Evolutionary conservation across 2,113 vertebrate species (phyloP).

Genomic region (Sminthopsis crassicaudata): DNA sequence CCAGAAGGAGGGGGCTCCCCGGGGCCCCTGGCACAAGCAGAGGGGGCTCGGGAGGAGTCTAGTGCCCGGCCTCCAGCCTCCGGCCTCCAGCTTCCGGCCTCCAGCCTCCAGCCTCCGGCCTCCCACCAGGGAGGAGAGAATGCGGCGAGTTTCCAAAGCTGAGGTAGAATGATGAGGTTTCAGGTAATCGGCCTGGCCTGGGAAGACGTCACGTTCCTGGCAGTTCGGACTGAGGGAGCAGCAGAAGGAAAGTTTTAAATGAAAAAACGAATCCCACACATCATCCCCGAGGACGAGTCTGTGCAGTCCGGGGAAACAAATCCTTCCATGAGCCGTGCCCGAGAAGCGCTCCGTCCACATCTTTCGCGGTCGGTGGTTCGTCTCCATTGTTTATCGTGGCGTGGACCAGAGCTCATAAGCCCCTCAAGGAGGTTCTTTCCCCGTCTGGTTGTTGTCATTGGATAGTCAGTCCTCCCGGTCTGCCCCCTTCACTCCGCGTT

Average conservation of each 20-base stretch:
- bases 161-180: neutral
- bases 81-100: too few species aligned
- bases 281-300: neutral
- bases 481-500: too few species aligned
- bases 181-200: neutral
- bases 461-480: too few species aligned
- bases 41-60: too few species aligned
- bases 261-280: neutral
- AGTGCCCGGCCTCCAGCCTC: neutral
- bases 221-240: neutral
- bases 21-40: too few species aligned
- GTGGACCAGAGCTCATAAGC: neutral
- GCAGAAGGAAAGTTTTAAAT: neutral
- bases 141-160: too few species aligned
- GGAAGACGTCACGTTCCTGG: neutral
- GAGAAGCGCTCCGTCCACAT: neutral
- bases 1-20: too few species aligned
- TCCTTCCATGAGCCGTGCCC: neutral
- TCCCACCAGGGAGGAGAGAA: too few species aligned
- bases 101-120: neutral
- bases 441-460: neutral
- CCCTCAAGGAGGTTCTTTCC: neutral
- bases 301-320: neutral
- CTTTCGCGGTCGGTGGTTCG: neutral
- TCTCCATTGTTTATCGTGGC: neutral